Conservation (phyloP, 2,797 vertebrate genomes). For the Smutsia temminckii region DNA sequence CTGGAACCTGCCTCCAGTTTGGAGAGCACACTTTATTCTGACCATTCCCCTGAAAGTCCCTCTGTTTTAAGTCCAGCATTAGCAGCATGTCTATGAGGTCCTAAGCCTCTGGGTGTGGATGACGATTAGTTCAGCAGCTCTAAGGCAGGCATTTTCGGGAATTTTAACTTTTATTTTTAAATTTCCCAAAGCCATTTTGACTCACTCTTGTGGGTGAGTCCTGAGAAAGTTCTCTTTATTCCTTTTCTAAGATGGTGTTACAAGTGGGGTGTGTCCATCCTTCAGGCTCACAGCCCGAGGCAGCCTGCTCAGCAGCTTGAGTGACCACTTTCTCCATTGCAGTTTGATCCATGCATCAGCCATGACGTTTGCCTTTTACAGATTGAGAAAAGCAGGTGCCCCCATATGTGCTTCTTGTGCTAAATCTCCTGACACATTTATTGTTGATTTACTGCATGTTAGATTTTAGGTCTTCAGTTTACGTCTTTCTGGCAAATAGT, state of each 20-base stretch:
- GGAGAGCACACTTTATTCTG: not conserved
- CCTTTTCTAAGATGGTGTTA: not conserved
- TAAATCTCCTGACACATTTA: not conserved
- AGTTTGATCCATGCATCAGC: not conserved
- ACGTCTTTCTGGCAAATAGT: conserved; percentile 4
- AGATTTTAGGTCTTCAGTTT: not conserved
- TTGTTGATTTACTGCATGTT: conserved; percentile 42
- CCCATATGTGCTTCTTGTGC: not conserved
- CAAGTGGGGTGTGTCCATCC: not conserved
- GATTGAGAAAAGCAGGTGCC: not conserved
- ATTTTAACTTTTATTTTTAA: conserved; percentile 20
- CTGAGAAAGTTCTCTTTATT: not conserved
- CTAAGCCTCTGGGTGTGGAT: not conserved
- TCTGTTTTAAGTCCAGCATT: not conserved
- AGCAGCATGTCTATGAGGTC: not conserved
- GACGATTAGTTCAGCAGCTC: not conserved
- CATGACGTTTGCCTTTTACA: conserved; percentile 11
- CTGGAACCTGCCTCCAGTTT: not conserved
- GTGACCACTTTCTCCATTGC: not conserved
- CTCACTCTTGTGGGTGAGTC: not conserved
- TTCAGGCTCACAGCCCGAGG: not conserved
- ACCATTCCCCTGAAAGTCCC: not conserved
- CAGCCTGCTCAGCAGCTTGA: not conserved
- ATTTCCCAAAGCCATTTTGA: not conserved
- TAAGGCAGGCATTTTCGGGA: not conserved